These are phyloP conservation scores for Nomada ferruginata DNA, from an alignment of 2,888 invertebrate species.

Conservation along the genomic window DNA sequence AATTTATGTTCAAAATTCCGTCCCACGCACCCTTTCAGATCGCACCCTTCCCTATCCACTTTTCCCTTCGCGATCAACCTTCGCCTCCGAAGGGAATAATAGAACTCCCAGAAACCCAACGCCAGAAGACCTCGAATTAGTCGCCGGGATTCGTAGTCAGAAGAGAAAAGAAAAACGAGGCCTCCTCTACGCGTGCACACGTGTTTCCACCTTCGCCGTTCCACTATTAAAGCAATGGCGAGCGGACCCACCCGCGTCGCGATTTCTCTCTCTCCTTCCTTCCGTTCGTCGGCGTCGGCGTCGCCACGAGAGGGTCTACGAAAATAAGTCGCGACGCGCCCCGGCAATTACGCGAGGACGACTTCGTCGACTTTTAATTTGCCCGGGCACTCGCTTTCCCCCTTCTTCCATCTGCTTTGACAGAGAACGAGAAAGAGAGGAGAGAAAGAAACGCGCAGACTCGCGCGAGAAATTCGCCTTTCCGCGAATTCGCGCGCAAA, in stretches of 20 bases:
- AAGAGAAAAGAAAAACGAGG: constrained; percentile 12
- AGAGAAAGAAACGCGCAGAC: constrained; percentile 1
- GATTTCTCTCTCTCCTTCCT: constrained; percentile 45
- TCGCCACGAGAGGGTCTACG: constrained; percentile 61
- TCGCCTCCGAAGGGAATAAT: neutral
- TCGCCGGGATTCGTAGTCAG: constrained; percentile 20
- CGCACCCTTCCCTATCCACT: neutral
- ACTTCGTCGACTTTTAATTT: constrained; percentile 70
- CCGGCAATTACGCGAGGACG: constrained; percentile 70
- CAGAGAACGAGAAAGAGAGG: neutral
- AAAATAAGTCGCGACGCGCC: constrained; percentile 70
- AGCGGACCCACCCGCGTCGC: constrained; percentile 58
- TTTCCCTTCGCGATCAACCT: neutral
- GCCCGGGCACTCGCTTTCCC: constrained; percentile 49
- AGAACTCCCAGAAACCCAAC: constrained; percentile 5
- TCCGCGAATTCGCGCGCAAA: constrained; percentile 68
- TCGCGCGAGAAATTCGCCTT: constrained; percentile 37
- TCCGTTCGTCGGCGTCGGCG: constrained; percentile 50
- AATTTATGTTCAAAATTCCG: neutral
- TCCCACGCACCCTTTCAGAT: neutral
- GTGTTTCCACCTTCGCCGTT: constrained; percentile 56
- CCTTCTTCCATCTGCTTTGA: too few species aligned
- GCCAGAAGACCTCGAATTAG: constrained; percentile 37
- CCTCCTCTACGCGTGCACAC: constrained; percentile 27
- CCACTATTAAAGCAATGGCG: constrained; percentile 41